Conservation (phyloP, 2,888 invertebrate species). For the Drosophila austrosaltans region DNA sequence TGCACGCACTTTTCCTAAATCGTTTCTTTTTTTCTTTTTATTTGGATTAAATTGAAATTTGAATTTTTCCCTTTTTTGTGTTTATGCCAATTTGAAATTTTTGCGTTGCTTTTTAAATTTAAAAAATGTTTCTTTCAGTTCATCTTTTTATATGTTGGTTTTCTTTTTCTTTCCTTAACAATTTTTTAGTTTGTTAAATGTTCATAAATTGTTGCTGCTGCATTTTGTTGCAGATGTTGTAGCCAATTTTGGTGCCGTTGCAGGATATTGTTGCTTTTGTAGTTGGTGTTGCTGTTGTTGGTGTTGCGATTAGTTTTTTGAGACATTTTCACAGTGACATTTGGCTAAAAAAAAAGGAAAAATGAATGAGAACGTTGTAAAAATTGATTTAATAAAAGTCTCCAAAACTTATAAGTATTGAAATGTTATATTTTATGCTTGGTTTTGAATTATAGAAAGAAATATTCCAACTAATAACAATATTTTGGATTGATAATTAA, state of each 20-base stretch:
- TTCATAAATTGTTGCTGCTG: slow-evolving; percentile 55
- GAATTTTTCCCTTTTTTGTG: slow-evolving; percentile 19
- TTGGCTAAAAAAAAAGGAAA: slow-evolving; percentile 52
- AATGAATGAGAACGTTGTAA: neutral
- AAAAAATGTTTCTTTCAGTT: slow-evolving; percentile 14
- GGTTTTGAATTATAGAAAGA: neutral
- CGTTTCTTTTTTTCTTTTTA: slow-evolving; percentile 42
- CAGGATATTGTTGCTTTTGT: slow-evolving; percentile 36
- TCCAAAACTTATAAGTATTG: neutral
- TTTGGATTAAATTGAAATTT: slow-evolving; percentile 61
- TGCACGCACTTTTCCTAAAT: slow-evolving; percentile 62
- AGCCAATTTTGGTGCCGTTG: slow-evolving; percentile 47
- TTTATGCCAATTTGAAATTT: slow-evolving; percentile 63
- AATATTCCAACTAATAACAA: no score
- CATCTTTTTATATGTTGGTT: slow-evolving; percentile 8
- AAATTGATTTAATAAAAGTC: neutral
- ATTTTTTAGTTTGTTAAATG: slow-evolving; percentile 60
- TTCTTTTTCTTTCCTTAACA: slow-evolving; percentile 6
- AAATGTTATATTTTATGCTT: neutral
- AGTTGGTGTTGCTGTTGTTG: slow-evolving; percentile 43
- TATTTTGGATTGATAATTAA: no score
- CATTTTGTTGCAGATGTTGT: slow-evolving; percentile 56
- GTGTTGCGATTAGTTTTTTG: slow-evolving; percentile 53
- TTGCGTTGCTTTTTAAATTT: slow-evolving; percentile 45
- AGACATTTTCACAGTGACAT: slow-evolving; percentile 74